These are phyloP conservation scores for Gorsachius goisagi DNA, from an alignment of 2,113 vertebrate species.

Conservation along the genomic window DNA sequence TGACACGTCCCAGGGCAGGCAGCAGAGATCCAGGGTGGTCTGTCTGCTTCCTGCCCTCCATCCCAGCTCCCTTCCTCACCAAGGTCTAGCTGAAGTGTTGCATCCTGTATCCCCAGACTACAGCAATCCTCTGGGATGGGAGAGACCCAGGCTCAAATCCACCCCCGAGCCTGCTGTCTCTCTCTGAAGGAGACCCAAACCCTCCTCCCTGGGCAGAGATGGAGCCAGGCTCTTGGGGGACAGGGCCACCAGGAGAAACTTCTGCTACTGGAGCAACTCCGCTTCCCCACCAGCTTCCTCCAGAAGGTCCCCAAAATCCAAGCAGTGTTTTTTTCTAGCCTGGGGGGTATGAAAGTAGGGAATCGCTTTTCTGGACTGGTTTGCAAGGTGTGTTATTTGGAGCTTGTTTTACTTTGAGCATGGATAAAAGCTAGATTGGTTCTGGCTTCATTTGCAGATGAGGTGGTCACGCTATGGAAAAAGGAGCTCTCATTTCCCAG, in stretches of 20 bases:
- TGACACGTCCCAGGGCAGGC: rapidly evolving
- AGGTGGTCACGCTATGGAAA: background rate
- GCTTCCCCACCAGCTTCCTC: background rate
- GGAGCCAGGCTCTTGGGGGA: background rate
- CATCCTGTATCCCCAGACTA: background rate
- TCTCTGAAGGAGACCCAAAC: background rate
- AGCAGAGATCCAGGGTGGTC: background rate
- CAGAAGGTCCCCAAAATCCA: background rate
- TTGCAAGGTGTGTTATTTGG: background rate
- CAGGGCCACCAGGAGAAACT: background rate
- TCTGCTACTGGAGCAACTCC: background rate
- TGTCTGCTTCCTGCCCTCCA: background rate
- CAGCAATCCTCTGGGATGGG: background rate
- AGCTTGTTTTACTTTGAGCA: background rate
- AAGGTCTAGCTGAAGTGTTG: background rate
- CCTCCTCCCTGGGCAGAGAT: background rate
- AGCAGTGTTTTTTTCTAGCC: background rate
- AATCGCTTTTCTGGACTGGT: background rate
- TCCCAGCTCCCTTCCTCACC: background rate
- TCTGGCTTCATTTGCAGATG: background rate
- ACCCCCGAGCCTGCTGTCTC: rapidly evolving
- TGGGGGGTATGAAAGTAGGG: rapidly evolving
- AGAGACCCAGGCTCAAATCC: background rate
- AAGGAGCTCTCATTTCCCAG: background rate
- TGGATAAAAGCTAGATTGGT: background rate